Percentiles rank a stretch among this genome's conserved stretches.
Evolutionary conservation across 2,113 vertebrate genomes (phyloP).

Genomic region (Vanacampus margaritifer): DNA sequence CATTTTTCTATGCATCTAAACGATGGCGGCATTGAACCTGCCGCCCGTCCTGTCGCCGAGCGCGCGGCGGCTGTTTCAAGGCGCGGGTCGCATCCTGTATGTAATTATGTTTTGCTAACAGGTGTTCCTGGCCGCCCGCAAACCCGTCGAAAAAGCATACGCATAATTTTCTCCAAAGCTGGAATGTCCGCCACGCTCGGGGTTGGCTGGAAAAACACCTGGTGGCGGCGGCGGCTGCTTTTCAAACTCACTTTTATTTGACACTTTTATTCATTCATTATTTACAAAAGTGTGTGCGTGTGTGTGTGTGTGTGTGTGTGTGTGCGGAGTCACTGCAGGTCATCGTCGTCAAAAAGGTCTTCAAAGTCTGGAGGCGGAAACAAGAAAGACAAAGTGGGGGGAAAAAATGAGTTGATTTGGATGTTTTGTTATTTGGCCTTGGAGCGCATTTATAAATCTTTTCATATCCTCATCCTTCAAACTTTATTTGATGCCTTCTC

Average conservation of each 20-base stretch:
- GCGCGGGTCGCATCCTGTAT: slow-evolving; percentile 43
- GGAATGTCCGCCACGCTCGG: slow-evolving; percentile 64
- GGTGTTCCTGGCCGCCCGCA: slow-evolving; percentile 62
- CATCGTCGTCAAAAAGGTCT: slow-evolving; percentile 88
- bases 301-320: background rate
- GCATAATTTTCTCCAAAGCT: slow-evolving; percentile 60
- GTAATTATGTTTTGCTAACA: slow-evolving; percentile 72
- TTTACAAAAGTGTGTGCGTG: background rate
- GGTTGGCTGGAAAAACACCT: slow-evolving; percentile 53
- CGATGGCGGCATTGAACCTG: background rate
- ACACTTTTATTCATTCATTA: too few species aligned
- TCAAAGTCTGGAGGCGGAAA: slow-evolving; percentile 79
- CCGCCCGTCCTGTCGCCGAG: slow-evolving; percentile 25
- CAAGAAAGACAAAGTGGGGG: background rate
- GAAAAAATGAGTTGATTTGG: background rate
- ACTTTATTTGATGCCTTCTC: background rate
- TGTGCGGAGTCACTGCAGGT: slow-evolving; percentile 77
- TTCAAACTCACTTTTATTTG: slow-evolving; percentile 1
- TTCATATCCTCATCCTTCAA: background rate
- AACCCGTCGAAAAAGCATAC: slow-evolving; percentile 68
- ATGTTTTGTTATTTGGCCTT: background rate
- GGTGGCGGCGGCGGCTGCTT: slow-evolving; percentile 37
- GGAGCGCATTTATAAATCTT: background rate
- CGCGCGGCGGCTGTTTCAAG: slow-evolving; percentile 44
- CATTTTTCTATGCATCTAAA: background rate